Evolutionary conservation across 2,888 invertebrate genomes (phyloP).

Genomic region (Drosophila neutralis): DNA sequence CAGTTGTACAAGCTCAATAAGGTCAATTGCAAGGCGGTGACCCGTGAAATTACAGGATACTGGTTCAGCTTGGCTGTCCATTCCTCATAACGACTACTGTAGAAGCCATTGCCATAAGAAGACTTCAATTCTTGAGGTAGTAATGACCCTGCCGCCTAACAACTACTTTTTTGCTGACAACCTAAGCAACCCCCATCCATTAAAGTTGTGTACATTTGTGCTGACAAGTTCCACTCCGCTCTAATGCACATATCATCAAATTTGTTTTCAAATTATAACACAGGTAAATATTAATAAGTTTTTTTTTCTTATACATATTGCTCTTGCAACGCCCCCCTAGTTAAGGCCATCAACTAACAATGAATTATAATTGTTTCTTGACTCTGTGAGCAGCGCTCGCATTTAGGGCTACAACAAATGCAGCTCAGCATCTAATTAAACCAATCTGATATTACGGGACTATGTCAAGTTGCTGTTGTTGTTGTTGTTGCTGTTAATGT

Average conservation of each 20-base stretch:
- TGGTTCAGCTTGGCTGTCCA: background rate
- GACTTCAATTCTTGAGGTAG: background rate
- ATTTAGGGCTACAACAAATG: constrained; percentile 38
- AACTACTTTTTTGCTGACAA: background rate
- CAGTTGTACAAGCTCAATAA: background rate
- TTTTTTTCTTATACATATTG: background rate
- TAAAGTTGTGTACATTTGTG: background rate
- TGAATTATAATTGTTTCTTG: constrained; percentile 16
- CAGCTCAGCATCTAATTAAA: constrained; percentile 8
- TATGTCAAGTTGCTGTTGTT: constrained; percentile 56
- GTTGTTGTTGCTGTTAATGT: background rate
- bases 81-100: background rate
- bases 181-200: background rate
- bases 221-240: background rate
- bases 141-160: background rate
- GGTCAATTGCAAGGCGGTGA: background rate
- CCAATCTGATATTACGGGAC: constrained; percentile 41
- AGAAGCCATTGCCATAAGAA: background rate
- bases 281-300: background rate
- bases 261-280: background rate
- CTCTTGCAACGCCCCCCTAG: background rate
- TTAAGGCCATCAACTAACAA: background rate
- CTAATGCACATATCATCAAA: background rate
- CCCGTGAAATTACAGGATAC: background rate
- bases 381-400: constrained; percentile 27